A percentile compares a stretch with the other conserved stretches of the same genome.
phyloP scores from a whole-genome alignment of 2,888 invertebrate species.

The Ennomos fuscantarius region DNA sequence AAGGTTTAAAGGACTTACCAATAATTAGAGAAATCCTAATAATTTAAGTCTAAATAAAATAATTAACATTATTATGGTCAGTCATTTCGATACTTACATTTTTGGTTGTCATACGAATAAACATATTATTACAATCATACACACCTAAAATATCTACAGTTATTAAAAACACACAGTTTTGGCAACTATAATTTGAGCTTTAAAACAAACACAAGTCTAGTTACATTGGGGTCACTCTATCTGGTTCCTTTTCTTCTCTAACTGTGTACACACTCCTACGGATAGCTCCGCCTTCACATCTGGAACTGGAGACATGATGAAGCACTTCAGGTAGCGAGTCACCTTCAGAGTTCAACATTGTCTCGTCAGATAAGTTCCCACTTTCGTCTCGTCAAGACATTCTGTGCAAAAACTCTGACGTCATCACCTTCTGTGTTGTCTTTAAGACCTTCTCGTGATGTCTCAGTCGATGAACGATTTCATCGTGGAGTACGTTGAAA shows the following conservation, averaged over 20 bases:
- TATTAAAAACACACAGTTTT: slow-evolving; percentile 32
- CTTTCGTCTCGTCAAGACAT: slow-evolving; percentile 79
- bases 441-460: slow-evolving; percentile 82
- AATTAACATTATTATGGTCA: slow-evolving; percentile 72
- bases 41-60: slow-evolving; percentile 57
- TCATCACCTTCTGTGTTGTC: slow-evolving; percentile 71
- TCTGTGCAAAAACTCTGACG: slow-evolving; percentile 74
- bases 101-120: slow-evolving; percentile 35
- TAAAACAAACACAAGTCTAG: slow-evolving; percentile 34
- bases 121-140: slow-evolving; percentile 32
- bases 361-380: slow-evolving; percentile 73
- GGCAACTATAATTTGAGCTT: slow-evolving; percentile 39
- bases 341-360: slow-evolving; percentile 71
- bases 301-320: slow-evolving; percentile 71
- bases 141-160: slow-evolving; percentile 40
- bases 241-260: slow-evolving; percentile 72
- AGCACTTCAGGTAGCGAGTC: slow-evolving; percentile 79
- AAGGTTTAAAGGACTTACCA: slow-evolving; percentile 28
- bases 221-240: slow-evolving; percentile 71
- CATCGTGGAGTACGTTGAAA: slow-evolving; percentile 95
- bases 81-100: slow-evolving; percentile 63
- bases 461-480: slow-evolving; percentile 92
- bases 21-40: slow-evolving; percentile 35
- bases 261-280: slow-evolving; percentile 73
- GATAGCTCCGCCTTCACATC: slow-evolving; percentile 70